phyloP scores from a whole-genome alignment of 2,888 invertebrate genomes.

The Empis stercorea region DNA sequence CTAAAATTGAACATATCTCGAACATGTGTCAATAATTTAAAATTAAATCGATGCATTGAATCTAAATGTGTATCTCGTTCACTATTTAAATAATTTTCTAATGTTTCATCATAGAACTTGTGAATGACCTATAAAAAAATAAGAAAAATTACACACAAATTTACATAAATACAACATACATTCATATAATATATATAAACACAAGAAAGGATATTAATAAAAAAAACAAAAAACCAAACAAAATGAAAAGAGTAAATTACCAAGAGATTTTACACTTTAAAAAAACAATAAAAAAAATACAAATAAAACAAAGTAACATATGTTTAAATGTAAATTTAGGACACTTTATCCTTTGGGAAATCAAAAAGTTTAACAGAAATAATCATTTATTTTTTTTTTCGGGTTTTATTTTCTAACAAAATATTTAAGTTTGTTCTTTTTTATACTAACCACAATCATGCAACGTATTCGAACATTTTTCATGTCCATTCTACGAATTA shows the following conservation, averaged over 20 bases:
- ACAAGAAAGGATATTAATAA: too few relatives aligned
- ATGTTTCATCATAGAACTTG: conserved; percentile 31
- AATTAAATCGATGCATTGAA: conserved; percentile 51
- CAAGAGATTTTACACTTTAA: neutral
- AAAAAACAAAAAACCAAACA: neutral
- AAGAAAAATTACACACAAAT: neutral
- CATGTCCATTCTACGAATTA: conserved; percentile 39
- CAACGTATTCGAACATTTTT: conserved; percentile 42
- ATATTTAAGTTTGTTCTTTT: neutral
- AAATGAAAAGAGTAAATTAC: neutral
- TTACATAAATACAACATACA: too few relatives aligned
- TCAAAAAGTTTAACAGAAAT: conserved; percentile 5
- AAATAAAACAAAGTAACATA: too few relatives aligned
- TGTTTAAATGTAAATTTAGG: too few relatives aligned
- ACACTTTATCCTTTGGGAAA: conserved; percentile 11
- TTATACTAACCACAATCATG: conserved; percentile 39
- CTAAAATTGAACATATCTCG: conserved; percentile 53
- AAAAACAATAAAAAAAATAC: neutral
- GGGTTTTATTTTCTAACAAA: neutral
- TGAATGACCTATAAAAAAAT: conserved; percentile 30
- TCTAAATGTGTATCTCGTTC: conserved; percentile 43
- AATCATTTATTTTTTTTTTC: too few relatives aligned
- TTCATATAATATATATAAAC: too few relatives aligned
- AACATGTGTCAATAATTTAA: conserved; percentile 44
- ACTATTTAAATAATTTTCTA: conserved; percentile 41